Conservation (phyloP, 2,113 vertebrate genomes). For the Ptilorrhoa leucosticta region DNA sequence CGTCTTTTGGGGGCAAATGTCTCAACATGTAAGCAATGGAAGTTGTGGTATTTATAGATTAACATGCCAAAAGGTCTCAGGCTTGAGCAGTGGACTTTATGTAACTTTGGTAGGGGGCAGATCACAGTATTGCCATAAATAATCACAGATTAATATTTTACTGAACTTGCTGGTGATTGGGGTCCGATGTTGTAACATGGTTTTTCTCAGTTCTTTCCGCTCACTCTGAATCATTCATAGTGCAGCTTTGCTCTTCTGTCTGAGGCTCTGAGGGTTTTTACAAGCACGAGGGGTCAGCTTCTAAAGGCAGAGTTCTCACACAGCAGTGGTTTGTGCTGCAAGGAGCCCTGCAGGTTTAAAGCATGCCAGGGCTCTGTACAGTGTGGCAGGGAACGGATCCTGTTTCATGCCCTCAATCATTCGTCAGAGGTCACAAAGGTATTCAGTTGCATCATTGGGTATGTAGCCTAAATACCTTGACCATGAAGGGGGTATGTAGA, state of each 20-base stretch:
- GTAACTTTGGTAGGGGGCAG: not conserved
- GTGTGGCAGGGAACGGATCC: not conserved
- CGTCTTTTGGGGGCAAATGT: not conserved
- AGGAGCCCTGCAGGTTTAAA: conserved; percentile 20
- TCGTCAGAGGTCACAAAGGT: conserved; percentile 23
- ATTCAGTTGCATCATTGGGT: conserved; percentile 49
- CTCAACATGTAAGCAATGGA: not conserved
- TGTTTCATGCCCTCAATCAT: conserved; percentile 13
- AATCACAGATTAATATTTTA: not conserved
- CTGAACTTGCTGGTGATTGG: not conserved
- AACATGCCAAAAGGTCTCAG: conserved; percentile 25
- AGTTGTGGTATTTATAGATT: conserved; percentile 30
- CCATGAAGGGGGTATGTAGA: conserved; percentile 44
- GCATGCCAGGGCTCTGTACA: not conserved
- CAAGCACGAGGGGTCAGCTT: not conserved
- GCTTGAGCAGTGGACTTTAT: conserved; percentile 7
- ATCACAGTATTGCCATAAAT: not conserved
- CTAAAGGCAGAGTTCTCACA: not conserved
- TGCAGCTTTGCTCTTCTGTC: not conserved
- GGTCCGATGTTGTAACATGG: not conserved
- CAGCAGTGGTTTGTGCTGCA: not conserved
- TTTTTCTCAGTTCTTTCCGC: not conserved
- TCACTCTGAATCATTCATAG: not conserved
- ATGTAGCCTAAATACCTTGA: conserved; percentile 50
- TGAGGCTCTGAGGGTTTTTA: not conserved